Conservation (phyloP, 2,888 invertebrate species). For the Acleris cristana region DNA sequence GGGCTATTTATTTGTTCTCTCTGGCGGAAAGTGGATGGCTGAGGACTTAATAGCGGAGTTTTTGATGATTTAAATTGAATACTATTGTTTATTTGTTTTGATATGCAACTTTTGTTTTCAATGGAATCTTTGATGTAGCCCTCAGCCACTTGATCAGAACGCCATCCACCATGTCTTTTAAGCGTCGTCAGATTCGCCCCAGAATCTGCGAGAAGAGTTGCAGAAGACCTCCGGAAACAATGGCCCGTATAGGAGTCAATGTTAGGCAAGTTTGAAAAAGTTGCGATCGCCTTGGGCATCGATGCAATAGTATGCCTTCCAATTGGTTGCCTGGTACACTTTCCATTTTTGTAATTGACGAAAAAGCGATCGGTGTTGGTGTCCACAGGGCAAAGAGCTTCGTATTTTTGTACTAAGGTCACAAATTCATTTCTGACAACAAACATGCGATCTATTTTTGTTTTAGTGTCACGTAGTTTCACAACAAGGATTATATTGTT, state of each 20-base stretch:
- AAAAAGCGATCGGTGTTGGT: background rate
- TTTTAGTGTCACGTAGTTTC: background rate
- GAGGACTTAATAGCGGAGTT: too few species aligned
- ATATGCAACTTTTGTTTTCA: too few species aligned
- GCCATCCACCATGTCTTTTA: too few species aligned
- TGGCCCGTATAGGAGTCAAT: conserved; percentile 18
- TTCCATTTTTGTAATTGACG: background rate
- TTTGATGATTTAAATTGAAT: too few species aligned
- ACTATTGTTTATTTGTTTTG: too few species aligned
- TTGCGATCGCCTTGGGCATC: conserved; percentile 14
- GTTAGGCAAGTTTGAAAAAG: conserved; percentile 14
- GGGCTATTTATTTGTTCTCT: too few species aligned
- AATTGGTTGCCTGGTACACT: conserved; percentile 14
- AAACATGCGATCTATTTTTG: conserved; percentile 19
- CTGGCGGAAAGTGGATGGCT: too few species aligned
- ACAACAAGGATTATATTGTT: too few species aligned
- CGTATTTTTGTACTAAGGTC: conserved; percentile 15
- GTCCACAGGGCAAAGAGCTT: conserved; percentile 8
- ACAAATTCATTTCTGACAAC: conserved; percentile 11
- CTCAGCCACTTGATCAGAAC: too few species aligned
- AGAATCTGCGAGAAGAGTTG: too few species aligned
- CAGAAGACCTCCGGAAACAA: conserved; percentile 10
- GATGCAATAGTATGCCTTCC: conserved; percentile 12
- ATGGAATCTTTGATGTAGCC: too few species aligned
- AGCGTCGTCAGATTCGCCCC: too few species aligned